Conservation (phyloP, 2,797 vertebrate species). For the Labeo calbasu region DNA sequence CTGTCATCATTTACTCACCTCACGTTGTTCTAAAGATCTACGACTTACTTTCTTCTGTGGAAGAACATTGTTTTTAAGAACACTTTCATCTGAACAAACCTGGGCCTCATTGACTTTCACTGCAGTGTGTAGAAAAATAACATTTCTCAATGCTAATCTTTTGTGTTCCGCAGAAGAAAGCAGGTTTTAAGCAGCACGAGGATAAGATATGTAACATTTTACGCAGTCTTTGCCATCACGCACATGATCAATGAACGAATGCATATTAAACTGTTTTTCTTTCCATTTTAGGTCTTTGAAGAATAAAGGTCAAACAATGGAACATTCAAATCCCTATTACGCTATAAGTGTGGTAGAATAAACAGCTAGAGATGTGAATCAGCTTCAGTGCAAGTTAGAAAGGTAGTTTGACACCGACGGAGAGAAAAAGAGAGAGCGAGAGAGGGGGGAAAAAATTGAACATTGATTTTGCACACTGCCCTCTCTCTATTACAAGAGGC, state of each 20-base stretch:
- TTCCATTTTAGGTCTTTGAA: constrained; percentile 38
- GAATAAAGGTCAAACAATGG: constrained; percentile 21
- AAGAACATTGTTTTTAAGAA: constrained; percentile 1
- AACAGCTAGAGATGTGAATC: constrained; percentile 61
- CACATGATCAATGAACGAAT: neutral
- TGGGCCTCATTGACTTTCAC: neutral
- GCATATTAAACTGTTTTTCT: constrained; percentile 7
- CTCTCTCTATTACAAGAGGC: constrained; percentile 77
- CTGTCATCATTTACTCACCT: constrained; percentile 7
- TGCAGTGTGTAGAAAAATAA: neutral
- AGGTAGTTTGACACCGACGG: constrained; percentile 14
- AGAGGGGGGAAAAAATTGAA: constrained; percentile 68
- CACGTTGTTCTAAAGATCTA: neutral
- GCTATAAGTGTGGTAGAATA: neutral
- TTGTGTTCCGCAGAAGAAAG: neutral
- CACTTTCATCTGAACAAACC: neutral
- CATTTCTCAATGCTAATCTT: neutral
- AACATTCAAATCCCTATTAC: constrained; percentile 35
- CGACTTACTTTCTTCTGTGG: neutral
- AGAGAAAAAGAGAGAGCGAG: neutral
- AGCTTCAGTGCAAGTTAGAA: constrained; percentile 69
- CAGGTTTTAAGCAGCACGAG: neutral
- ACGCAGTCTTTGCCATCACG: neutral
- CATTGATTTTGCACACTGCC: constrained; percentile 83
- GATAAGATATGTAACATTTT: neutral